phyloP scores from a whole-genome alignment of 2,797 vertebrate genomes.

The Leptatherina wallacei region DNA sequence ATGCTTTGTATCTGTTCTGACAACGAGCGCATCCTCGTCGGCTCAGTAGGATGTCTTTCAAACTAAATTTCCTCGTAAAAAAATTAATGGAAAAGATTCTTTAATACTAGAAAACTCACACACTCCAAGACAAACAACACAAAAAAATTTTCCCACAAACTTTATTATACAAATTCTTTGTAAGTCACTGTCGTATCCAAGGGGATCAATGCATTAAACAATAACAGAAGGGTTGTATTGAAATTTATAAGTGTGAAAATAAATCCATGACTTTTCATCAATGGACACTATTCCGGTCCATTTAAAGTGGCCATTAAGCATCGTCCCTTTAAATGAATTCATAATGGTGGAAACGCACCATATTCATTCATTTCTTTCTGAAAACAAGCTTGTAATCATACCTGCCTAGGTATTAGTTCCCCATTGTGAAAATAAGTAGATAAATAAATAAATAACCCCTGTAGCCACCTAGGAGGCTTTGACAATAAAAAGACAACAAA shows the following conservation, averaged over 20 bases:
- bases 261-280: conserved; percentile 67
- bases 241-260: conserved; percentile 75
- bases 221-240: conserved; percentile 71
- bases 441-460: conserved; percentile 63
- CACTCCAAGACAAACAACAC: conserved; percentile 39
- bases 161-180: conserved; percentile 87
- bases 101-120: conserved; percentile 2
- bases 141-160: conserved; percentile 75
- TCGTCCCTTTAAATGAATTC: conserved; percentile 70
- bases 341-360: conserved; percentile 77
- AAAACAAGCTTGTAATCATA: conserved; percentile 38
- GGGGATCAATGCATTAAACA: conserved; percentile 75
- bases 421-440: conserved; percentile 57
- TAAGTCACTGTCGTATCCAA: conserved; percentile 80
- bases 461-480: conserved; percentile 64
- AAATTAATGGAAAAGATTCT: neutral
- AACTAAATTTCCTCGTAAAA: neutral
- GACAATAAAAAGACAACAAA: conserved; percentile 79
- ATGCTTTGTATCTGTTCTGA: too few species aligned
- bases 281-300: conserved; percentile 51
- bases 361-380: conserved; percentile 76
- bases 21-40: too few species aligned
- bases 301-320: conserved; percentile 59
- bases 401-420: conserved; percentile 47
- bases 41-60: too few species aligned